These are phyloP conservation scores for Eupithecia abbreviata DNA, from an alignment of 2,888 invertebrate genomes.

Conservation along the genomic window DNA sequence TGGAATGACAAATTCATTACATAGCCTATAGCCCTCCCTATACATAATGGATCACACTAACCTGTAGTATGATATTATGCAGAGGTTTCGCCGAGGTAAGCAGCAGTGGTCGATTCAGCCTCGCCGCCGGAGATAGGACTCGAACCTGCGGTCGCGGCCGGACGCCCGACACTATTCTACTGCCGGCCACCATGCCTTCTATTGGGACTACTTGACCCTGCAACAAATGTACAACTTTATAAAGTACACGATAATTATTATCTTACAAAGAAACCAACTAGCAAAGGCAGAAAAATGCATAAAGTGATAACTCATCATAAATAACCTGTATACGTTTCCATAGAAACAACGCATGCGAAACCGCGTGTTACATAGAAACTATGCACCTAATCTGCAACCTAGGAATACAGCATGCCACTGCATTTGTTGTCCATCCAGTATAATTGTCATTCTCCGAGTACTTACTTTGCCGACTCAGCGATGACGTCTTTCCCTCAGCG, in stretches of 20 bases:
- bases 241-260: background rate
- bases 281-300: no score
- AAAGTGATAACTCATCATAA: no score
- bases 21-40: background rate
- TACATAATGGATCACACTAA: conserved; percentile 29
- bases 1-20: no score
- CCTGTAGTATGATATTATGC: conserved; percentile 76
- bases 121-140: conserved; percentile 61
- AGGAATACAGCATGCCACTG: no score
- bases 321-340: no score
- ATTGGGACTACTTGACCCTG: conserved; percentile 76
- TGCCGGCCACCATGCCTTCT: conserved; percentile 56
- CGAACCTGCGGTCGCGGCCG: conserved; percentile 58
- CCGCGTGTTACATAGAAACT: no score
- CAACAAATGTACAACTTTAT: conserved; percentile 7
- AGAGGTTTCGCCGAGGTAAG: conserved; percentile 70
- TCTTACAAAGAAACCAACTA: background rate
- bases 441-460: no score
- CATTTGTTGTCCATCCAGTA: no score
- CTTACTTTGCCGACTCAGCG: no score
- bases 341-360: no score
- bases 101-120: conserved; percentile 66
- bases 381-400: no score
- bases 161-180: conserved; percentile 40
- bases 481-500: no score